Percentiles rank a stretch among this genome's conserved stretches.
Evolutionary conservation across 2,797 vertebrate genomes (phyloP).

Genomic region (Poecilia picta): DNA sequence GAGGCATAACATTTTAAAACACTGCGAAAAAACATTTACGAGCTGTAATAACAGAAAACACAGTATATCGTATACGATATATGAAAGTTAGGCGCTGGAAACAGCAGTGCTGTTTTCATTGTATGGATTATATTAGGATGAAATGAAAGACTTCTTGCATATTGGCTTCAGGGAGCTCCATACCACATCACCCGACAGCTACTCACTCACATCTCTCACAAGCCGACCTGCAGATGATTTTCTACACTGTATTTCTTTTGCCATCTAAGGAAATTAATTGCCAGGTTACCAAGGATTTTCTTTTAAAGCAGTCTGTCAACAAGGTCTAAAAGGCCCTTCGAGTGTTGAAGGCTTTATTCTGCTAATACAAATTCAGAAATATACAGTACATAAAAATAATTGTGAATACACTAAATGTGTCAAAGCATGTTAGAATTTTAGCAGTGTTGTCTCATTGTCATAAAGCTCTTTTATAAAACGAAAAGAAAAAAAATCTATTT

Average conservation of each 20-base stretch:
- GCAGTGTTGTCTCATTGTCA: constrained; percentile 21
- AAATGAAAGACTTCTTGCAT: constrained; percentile 1
- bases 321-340: not conserved
- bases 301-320: constrained; percentile 6
- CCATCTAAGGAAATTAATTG: not conserved
- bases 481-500: constrained; percentile 36
- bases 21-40: not conserved
- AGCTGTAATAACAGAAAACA: constrained; percentile 3
- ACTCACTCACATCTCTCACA: not conserved
- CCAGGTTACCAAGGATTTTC: not conserved
- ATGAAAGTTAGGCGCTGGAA: not conserved
- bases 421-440: constrained; percentile 30
- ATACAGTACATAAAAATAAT: constrained; percentile 11
- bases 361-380: constrained; percentile 21
- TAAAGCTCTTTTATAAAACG: constrained; percentile 39
- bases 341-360: constrained; percentile 4
- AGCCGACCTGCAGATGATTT: not conserved
- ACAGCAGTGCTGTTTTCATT: not conserved
- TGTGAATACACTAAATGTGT: constrained; percentile 2
- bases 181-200: not conserved
- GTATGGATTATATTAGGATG: not conserved
- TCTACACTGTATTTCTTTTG: not conserved
- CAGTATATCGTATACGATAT: not conserved
- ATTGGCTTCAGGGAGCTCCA: not conserved
- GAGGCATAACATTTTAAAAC: not conserved